phyloP scores from a whole-genome alignment of 1,140 invertebrate species.

The Drosophila jambulina region DNA sequence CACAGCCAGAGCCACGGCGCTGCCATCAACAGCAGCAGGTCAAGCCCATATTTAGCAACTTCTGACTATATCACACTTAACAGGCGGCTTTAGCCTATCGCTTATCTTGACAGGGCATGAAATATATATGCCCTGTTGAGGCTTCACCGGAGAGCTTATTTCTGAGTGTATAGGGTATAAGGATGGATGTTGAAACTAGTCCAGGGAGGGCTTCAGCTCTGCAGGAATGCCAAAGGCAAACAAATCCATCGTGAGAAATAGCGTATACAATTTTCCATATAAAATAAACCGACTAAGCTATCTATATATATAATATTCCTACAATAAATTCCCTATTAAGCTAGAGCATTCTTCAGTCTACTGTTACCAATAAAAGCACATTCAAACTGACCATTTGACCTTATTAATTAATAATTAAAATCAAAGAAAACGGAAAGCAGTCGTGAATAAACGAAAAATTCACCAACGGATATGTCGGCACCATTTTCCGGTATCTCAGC shows the following conservation, averaged over 20 bases:
- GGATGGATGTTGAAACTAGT: slow-evolving; percentile 9
- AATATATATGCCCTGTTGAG: slow-evolving; percentile 61
- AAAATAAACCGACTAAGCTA: no score
- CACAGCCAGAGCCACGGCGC: slow-evolving; percentile 23
- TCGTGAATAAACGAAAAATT: background rate
- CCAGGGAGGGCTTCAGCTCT: background rate
- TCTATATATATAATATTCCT: no score
- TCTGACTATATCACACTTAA: slow-evolving; percentile 75
- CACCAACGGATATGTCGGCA: slow-evolving; percentile 19
- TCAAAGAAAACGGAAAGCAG: slow-evolving; percentile 3
- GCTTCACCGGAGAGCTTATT: slow-evolving; percentile 26
- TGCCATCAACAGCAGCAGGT: slow-evolving; percentile 56
- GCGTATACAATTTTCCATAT: background rate
- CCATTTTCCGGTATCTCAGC: slow-evolving; percentile 8
- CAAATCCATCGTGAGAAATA: background rate
- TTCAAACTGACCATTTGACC: slow-evolving; percentile 22
- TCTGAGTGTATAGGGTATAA: slow-evolving; percentile 24
- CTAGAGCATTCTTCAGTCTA: background rate
- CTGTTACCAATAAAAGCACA: background rate
- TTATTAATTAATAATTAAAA: slow-evolving; percentile 20
- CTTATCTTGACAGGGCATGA: slow-evolving; percentile 71
- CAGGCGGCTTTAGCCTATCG: slow-evolving; percentile 63
- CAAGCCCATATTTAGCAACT: slow-evolving; percentile 78
- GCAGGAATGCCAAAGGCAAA: background rate
- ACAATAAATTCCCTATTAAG: background rate